A percentile compares a stretch with the other conserved stretches of the same genome.
These are phyloP conservation scores for Dunckerocampus dactyliophorus DNA, from an alignment of 2,113 vertebrate genomes.

Conservation along the genomic window DNA sequence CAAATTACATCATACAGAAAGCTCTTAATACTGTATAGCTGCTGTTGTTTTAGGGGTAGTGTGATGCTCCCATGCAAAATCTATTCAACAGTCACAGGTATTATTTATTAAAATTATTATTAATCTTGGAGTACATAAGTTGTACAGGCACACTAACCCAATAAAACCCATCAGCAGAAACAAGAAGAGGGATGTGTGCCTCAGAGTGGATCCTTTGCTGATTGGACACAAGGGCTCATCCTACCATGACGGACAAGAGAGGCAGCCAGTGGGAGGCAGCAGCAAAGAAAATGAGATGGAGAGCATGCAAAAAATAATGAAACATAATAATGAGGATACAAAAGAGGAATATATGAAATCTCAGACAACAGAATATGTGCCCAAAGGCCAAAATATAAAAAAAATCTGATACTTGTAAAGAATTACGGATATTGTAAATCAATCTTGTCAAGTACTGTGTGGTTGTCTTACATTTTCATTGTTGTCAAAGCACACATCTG, in stretches of 20 bases:
- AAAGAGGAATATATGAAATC: conserved; percentile 12
- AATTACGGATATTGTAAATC: background rate
- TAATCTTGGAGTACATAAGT: background rate
- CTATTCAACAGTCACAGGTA: background rate
- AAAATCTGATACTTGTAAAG: conserved; percentile 36
- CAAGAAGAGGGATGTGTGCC: conserved; percentile 77
- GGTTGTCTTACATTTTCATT: conserved; percentile 80
- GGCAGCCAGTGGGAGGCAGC: conserved; percentile 75
- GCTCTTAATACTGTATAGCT: background rate
- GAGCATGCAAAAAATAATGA: conserved; percentile 15
- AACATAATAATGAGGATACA: conserved; percentile 7
- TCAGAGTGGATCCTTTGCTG: conserved; percentile 80
- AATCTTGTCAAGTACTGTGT: conserved; percentile 12
- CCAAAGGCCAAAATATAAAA: conserved; percentile 58
- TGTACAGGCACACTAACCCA: conserved; percentile 41
- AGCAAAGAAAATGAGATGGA: conserved; percentile 31
- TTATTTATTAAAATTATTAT: too few relatives aligned
- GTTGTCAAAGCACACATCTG: conserved; percentile 93
- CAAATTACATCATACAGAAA: background rate
- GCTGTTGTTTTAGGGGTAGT: background rate
- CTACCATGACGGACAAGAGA: conserved; percentile 75
- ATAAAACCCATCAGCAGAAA: conserved; percentile 65
- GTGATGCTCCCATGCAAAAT: background rate
- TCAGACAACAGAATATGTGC: conserved; percentile 43
- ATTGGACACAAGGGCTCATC: conserved; percentile 87